Evolutionary conservation across 2,888 invertebrate species (phyloP).

Genomic region (Nymphalis urticae): DNA sequence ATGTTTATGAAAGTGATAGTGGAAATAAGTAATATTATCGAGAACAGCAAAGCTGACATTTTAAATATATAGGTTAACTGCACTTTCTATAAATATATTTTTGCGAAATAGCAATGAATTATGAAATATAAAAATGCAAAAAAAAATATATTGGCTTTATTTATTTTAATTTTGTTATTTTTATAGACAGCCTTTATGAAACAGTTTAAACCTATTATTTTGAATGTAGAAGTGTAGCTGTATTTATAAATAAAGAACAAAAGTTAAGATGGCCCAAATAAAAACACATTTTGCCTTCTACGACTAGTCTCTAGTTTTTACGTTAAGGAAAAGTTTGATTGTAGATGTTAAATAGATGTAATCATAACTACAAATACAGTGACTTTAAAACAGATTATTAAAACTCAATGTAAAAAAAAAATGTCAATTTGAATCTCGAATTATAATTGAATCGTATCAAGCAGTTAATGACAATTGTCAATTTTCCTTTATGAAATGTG

Average conservation of each 20-base stretch:
- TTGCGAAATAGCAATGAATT: slow-evolving; percentile 3
- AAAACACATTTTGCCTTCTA: slow-evolving; percentile 27
- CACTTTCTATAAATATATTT: slow-evolving; percentile 19
- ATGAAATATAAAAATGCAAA: not conserved
- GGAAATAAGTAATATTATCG: slow-evolving; percentile 26
- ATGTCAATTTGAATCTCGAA: slow-evolving; percentile 37
- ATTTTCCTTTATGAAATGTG: slow-evolving; percentile 71
- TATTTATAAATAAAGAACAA: not conserved
- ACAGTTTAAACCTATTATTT: slow-evolving; percentile 9
- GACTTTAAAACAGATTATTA: not conserved
- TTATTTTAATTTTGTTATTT: not conserved
- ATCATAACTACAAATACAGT: slow-evolving; percentile 1
- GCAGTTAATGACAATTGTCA: slow-evolving; percentile 41
- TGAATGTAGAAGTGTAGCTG: slow-evolving; percentile 14
- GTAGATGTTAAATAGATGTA: slow-evolving; percentile 21
- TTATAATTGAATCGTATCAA: slow-evolving; percentile 25
- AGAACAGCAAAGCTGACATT: slow-evolving; percentile 39
- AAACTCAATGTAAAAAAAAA: slow-evolving; percentile 9
- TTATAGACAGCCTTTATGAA: slow-evolving; percentile 1
- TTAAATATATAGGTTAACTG: slow-evolving; percentile 23
- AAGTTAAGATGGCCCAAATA: slow-evolving; percentile 25
- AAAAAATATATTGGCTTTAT: not conserved
- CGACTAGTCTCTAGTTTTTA: slow-evolving; percentile 39
- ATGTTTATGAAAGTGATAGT: slow-evolving; percentile 43
- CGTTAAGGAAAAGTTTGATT: slow-evolving; percentile 23